Base-by-base conservation (phyloP, 2,888 invertebrate species). In the Bursaphelenchus okinawaensis region DNA sequence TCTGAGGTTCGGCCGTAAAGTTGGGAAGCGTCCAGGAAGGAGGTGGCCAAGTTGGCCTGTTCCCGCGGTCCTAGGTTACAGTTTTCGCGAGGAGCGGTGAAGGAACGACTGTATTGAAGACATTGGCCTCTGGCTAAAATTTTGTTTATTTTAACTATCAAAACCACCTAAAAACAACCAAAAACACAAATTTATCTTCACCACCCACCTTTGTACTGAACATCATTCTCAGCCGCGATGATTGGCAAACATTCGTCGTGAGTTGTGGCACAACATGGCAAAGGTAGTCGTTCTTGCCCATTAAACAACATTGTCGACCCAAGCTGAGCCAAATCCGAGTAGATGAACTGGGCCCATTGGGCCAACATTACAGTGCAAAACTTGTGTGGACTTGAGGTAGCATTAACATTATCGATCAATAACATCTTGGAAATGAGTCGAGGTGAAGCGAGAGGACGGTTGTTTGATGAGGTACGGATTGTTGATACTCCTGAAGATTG, bases 31-130 rank as follows among this genome's bases (percentile, higher is more conserved):
- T 83, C 83, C 65, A 94, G 85, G 84, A 89, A 94, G 0, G 91
- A 91, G 0, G 93, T 91, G 81, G 92, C 93, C 83, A 93, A 91
- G 84, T 94, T 94, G 24, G 92, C 89, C 85, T 93, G 93, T 78
- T 93, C 93, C 67, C 94, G 78, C 55, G 83, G 83, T 4, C 83
- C 83, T 19, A 80, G 68, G n/a, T 72, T 68, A 58, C 80, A 80
- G 55, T 76, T 74, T 55, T 72, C 73, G 16, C 77, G 68, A 0
- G 78, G 76, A 6, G 78, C 72, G 0, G 73, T 71, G 56, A 81
- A 71, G 4, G 79, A 73, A 0, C 80, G 71, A 7, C 75, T 64
- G 55, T 81, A 80, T 1, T 78, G 72, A 28, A 79, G 66, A 63
- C 80, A 80, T 56, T 75, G 65, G 19, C 51, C 70, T 31, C 67